Conservation (phyloP, 1,140 invertebrate species). For the Grapholita molesta region DNA sequence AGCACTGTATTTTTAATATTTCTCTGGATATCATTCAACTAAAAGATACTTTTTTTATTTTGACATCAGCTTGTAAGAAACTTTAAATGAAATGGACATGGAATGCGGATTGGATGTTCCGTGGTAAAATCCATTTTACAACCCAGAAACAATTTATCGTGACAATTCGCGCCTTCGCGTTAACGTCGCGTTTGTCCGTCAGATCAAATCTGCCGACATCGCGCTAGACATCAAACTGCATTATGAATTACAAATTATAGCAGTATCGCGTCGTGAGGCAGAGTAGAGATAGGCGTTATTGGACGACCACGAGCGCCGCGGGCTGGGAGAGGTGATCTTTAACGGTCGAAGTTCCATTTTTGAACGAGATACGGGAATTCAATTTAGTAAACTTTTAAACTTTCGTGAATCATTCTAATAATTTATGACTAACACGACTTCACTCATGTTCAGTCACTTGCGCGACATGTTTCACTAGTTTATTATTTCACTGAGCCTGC, state of each 20-base stretch:
- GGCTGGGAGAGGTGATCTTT: constrained; percentile 15
- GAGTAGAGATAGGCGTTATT: constrained; percentile 11
- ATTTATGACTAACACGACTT: too few species aligned
- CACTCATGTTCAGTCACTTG: too few species aligned
- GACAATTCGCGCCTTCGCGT: not conserved
- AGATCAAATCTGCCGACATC: constrained; percentile 1
- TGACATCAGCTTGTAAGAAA: too few species aligned
- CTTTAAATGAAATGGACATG: too few species aligned
- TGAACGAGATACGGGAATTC: not conserved
- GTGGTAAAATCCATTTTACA: not conserved
- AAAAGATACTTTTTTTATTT: too few species aligned
- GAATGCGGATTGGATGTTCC: too few species aligned
- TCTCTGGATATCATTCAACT: too few species aligned
- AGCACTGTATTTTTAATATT: too few species aligned
- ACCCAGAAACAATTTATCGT: not conserved
- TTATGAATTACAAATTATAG: constrained; percentile 15
- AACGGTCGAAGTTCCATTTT: not conserved
- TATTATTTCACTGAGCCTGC: too few species aligned
- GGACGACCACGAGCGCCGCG: constrained; percentile 1
- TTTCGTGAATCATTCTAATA: too few species aligned
- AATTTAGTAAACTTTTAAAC: too few species aligned
- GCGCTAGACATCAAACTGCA: not conserved
- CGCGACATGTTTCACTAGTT: too few species aligned
- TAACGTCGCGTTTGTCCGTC: not conserved
- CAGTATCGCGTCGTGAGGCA: not conserved